These are phyloP conservation scores for Lasioglossum pauxillum DNA, from an alignment of 2,888 invertebrate species.

Conservation along the genomic window DNA sequence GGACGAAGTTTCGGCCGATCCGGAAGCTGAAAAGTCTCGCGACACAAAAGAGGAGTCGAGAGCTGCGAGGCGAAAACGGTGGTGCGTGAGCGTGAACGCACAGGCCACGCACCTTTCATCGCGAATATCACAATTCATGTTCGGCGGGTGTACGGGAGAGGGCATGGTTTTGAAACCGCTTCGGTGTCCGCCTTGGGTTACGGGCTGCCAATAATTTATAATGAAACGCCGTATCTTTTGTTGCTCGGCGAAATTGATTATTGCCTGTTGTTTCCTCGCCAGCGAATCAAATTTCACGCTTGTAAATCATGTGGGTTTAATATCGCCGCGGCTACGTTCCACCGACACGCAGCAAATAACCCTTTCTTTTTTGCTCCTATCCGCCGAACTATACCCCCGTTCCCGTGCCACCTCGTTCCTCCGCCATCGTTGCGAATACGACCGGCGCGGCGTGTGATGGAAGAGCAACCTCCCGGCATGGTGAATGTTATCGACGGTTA, in stretches of 20 bases:
- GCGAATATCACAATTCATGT: conserved; percentile 52
- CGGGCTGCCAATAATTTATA: conserved; percentile 68
- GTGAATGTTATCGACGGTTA: conserved; percentile 3
- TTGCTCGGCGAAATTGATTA: conserved; percentile 71
- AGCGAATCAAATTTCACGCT: conserved; percentile 76
- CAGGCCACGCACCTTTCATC: conserved; percentile 27
- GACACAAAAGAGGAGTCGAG: neutral
- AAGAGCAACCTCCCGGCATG: conserved; percentile 5
- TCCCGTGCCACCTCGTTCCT: conserved; percentile 17
- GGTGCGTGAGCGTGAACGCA: neutral
- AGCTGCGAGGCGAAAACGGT: neutral
- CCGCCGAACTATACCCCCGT: conserved; percentile 17
- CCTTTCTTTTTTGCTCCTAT: conserved; percentile 49
- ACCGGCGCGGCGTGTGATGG: neutral
- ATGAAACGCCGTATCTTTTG: conserved; percentile 67
- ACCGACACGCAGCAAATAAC: conserved; percentile 65
- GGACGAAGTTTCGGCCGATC: neutral
- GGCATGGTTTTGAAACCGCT: conserved; percentile 24
- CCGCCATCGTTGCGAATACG: conserved; percentile 19
- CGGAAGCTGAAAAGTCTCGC: neutral
- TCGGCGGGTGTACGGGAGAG: conserved; percentile 15
- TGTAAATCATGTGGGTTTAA: conserved; percentile 75
- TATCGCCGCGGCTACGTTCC: conserved; percentile 65
- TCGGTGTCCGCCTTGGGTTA: conserved; percentile 48
- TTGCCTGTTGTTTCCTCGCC: conserved; percentile 73